Evolutionary conservation across 2,888 invertebrate species (phyloP).

Genomic region (Agrilus cyanescens): DNA sequence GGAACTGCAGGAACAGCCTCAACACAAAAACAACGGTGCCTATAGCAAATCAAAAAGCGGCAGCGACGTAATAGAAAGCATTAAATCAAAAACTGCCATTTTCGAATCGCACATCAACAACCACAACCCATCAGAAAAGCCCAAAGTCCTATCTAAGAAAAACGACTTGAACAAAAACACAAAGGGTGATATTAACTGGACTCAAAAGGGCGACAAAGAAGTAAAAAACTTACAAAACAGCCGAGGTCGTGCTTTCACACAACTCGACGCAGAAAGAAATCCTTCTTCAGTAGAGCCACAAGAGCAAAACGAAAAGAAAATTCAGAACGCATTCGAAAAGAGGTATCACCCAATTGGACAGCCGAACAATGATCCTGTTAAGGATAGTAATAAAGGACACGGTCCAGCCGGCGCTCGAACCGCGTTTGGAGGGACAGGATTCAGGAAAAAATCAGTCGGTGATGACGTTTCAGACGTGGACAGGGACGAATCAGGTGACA

Average conservation of each 20-base stretch:
- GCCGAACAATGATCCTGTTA: slow-evolving; percentile 4
- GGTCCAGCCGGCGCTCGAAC: background rate
- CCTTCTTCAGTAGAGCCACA: too few species aligned
- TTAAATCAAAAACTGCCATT: slow-evolving; percentile 16
- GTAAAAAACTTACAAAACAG: slow-evolving; percentile 2
- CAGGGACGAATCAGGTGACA: slow-evolving; percentile 1
- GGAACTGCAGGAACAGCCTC: background rate
- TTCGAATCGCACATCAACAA: slow-evolving; percentile 15
- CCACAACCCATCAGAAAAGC: slow-evolving; percentile 1
- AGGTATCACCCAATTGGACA: background rate
- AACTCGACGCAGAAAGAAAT: too few species aligned
- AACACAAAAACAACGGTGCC: too few species aligned
- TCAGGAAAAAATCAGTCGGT: background rate
- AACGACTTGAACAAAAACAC: too few species aligned
- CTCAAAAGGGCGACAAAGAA: slow-evolving; percentile 3
- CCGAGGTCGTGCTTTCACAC: too few species aligned
- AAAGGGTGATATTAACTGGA: too few species aligned
- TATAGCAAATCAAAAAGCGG: background rate
- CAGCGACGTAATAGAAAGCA: slow-evolving; percentile 10
- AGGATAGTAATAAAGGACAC: slow-evolving; percentile 1
- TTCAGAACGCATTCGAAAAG: too few species aligned
- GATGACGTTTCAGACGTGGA: slow-evolving; percentile 12
- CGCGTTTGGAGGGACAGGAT: background rate
- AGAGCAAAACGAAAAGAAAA: too few species aligned
- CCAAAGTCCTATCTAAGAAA: too few species aligned